Base-by-base conservation (phyloP, 1,140 invertebrate genomes). In the Calliopsis andreniformis region DNA sequence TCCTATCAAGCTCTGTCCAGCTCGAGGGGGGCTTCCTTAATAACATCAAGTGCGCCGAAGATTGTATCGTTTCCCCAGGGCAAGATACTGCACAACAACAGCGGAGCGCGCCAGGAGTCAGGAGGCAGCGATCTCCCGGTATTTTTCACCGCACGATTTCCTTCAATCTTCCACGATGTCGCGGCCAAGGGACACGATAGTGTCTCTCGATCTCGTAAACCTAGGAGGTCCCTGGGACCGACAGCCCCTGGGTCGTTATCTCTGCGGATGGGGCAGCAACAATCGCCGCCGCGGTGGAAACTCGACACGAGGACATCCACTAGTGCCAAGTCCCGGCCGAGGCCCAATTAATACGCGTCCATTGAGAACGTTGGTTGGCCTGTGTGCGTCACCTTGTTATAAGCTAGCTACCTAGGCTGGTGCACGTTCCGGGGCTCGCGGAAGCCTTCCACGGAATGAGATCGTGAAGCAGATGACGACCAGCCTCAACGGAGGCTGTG, bases 341-440 rank as follows among this genome's bases (percentile, higher is more conserved):
- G 86, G 84, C 83, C 87, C 89, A 89, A 90, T 90, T 90, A 90
- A 90, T 91, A 89, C 87, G 87, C 82, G 87, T 91, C 90, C 83
- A 84, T 88, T 89, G 80, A 86, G 86, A 89, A 83, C 76, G 79
- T 83, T 75, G 35, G 58, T 77, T 63, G 58, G 59, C 49, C 55
- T 79, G 62, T 66, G 39, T 47, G 62, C 71, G 51, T 68, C 72
- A 49, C 69, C 28, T 68, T 23, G 51, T 10, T 16, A 32, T 39
- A 39, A 39, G 35, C 35, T 39, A 39, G 35, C 35, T 39, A 10
- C 16, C 43, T 47, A 14, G 61, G 63, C 64, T 49, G 61, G 61
- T 66, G 64, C 78, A 72, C 78, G 43, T 49, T 39, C 68, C 63
- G 39, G 64, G 42, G 47, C 78, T 76, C 78, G 64, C 80, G 71